Evolutionary conservation across 1,140 invertebrate species (phyloP).

Genomic region (Tetragonula clypearis): DNA sequence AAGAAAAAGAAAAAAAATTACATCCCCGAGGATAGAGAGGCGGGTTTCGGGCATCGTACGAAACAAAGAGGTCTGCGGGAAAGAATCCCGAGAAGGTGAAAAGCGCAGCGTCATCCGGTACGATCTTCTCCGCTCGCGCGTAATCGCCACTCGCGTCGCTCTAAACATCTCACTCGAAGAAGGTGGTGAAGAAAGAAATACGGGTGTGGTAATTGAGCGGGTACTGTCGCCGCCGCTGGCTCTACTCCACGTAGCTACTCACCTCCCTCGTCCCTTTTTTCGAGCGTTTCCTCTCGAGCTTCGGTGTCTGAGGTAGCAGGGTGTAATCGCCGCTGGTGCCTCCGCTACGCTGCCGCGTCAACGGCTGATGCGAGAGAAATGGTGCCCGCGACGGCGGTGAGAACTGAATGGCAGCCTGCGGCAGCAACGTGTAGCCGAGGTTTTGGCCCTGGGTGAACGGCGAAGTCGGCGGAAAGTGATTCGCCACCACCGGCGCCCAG

Average conservation of each 20-base stretch:
- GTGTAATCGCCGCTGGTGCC: constrained; percentile 77
- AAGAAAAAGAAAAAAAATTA: no score
- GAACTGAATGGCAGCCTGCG: constrained; percentile 73
- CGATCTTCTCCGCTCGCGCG: neutral
- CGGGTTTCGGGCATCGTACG: neutral
- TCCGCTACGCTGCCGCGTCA: constrained; percentile 76
- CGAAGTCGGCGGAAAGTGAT: constrained; percentile 84
- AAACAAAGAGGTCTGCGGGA: neutral
- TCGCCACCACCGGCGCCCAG: constrained; percentile 85
- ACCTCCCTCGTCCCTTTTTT: constrained; percentile 77
- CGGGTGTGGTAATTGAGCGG: neutral
- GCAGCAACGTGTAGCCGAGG: constrained; percentile 75
- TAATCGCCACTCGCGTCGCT: neutral
- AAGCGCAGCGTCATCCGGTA: neutral
- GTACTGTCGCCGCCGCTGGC: neutral
- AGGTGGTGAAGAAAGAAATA: neutral
- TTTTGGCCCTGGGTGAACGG: constrained; percentile 81
- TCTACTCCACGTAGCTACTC: constrained; percentile 48
- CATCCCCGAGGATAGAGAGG: no score
- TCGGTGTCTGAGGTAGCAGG: constrained; percentile 78
- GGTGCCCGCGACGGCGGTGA: constrained; percentile 74
- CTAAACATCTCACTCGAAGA: neutral
- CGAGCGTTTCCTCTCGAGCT: constrained; percentile 77
- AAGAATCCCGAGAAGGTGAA: neutral
- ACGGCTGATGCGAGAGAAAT: constrained; percentile 68